These are phyloP conservation scores for Anolis carolinensis DNA, from an alignment of 2,113 vertebrate genomes.

Conservation along the genomic window DNA sequence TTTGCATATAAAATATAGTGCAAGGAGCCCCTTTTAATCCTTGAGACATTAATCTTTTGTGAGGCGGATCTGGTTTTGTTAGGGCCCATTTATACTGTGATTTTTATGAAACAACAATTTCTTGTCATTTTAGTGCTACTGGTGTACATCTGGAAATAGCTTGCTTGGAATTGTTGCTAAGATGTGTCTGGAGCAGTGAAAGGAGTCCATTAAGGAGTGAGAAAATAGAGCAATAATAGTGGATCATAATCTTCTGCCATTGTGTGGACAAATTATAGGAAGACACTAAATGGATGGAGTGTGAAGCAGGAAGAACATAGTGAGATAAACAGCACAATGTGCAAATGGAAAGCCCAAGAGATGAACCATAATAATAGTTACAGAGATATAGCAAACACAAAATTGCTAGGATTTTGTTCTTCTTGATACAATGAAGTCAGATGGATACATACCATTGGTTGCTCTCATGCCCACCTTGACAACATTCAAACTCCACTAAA, in stretches of 20 bases:
- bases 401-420: constrained; percentile 4
- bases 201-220: constrained; percentile 22
- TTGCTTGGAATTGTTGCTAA: neutral
- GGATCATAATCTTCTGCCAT: constrained; percentile 30
- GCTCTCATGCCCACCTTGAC: neutral
- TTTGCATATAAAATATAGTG: neutral
- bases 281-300: constrained; percentile 5
- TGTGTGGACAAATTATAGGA: constrained; percentile 20
- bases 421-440: neutral
- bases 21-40: no score
- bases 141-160: neutral
- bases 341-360: neutral
- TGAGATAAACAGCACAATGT: constrained; percentile 8
- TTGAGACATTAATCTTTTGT: neutral
- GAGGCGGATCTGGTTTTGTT: neutral
- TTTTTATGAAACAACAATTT: neutral
- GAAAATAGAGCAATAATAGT: constrained; percentile 9
- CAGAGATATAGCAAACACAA: neutral
- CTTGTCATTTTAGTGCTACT: neutral
- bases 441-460: no score
- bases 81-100: neutral
- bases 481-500: neutral
- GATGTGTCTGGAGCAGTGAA: constrained; percentile 2
- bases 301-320: neutral
- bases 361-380: constrained; percentile 6